phyloP scores from a whole-genome alignment of 2,113 vertebrate genomes.

The Forbesichthys agassizii region DNA sequence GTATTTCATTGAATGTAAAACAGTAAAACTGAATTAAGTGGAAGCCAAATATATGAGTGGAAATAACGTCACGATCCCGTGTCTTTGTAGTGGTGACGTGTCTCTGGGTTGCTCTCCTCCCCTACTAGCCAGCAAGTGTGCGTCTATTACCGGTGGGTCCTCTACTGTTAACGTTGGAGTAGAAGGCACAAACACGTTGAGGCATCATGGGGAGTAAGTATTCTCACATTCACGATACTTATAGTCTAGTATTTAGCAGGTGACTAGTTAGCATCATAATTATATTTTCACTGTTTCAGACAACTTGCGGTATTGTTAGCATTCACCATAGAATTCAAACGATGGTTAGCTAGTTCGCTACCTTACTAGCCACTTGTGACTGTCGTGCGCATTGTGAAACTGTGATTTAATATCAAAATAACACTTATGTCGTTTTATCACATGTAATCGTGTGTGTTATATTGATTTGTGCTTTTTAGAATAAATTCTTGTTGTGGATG shows the following conservation, averaged over 20 bases:
- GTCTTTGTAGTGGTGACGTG: conserved; percentile 62
- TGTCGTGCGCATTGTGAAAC: neutral
- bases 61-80: neutral
- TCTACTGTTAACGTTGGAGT: conserved; percentile 9
- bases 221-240: neutral
- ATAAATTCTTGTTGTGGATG: neutral
- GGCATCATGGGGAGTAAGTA: conserved; percentile 77
- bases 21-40: no score
- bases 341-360: conserved; percentile 8
- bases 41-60: neutral
- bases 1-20: no score
- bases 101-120: conserved; percentile 41
- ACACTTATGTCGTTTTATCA: no score
- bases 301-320: conserved; percentile 21
- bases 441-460: no score
- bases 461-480: neutral
- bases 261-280: rapidly evolving
- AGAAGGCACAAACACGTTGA: neutral
- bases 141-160: neutral
- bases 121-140: neutral
- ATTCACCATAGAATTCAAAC: conserved; percentile 32
- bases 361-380: neutral
- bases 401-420: neutral
- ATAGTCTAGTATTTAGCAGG: rapidly evolving
- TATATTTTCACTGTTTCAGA: neutral